A percentile compares a stretch with the other conserved stretches of the same genome.
Evolutionary conservation across 1,140 invertebrate genomes (phyloP).

Genomic region (Lasioglossum albipes): DNA sequence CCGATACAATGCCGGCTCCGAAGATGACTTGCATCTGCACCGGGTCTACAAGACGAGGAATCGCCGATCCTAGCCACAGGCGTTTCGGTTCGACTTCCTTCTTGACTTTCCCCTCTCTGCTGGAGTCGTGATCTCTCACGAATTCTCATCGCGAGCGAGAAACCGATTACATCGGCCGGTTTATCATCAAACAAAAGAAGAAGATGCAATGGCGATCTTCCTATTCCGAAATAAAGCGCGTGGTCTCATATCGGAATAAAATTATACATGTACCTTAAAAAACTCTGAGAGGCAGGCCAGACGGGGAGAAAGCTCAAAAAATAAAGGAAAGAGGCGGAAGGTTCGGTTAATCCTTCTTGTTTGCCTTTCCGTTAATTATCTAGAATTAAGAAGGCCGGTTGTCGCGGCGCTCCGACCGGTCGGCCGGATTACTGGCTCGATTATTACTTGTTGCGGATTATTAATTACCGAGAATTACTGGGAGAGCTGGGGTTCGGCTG

Average conservation of each 20-base stretch:
- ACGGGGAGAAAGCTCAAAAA: conserved; percentile 42
- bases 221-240: too few relatives aligned
- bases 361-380: conserved; percentile 81
- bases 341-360: conserved; percentile 75
- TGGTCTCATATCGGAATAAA: too few relatives aligned
- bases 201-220: too few relatives aligned
- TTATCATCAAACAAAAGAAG: neutral
- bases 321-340: conserved; percentile 39
- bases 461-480: conserved; percentile 79
- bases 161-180: conserved; percentile 41
- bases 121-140: neutral
- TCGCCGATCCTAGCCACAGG: conserved; percentile 73
- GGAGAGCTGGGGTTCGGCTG: conserved; percentile 39
- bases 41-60: conserved; percentile 64
- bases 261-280: too few relatives aligned
- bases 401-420: conserved; percentile 62
- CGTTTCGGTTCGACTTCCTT: conserved; percentile 50
- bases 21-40: conserved; percentile 78
- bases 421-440: conserved; percentile 78
- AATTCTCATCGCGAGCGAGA: conserved; percentile 50
- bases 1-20: conserved; percentile 73
- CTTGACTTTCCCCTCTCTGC: conserved; percentile 6
- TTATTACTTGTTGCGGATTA: conserved; percentile 81
- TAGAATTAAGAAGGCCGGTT: conserved; percentile 78
- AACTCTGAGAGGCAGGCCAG: too few relatives aligned